Conservation (phyloP, 2,113 vertebrate species). For the Formicarius rufipectus region DNA sequence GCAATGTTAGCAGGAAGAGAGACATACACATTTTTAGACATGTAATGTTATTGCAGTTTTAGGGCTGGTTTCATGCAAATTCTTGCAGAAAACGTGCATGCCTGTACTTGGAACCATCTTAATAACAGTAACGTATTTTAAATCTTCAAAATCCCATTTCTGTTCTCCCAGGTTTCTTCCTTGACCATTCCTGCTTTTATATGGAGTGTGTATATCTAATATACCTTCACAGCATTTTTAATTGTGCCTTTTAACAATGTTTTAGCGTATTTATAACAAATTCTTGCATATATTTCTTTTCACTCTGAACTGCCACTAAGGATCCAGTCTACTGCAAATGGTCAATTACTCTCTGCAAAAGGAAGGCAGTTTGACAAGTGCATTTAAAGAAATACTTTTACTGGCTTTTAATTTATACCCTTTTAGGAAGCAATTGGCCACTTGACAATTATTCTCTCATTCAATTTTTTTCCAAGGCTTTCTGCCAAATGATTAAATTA, state of each 20-base stretch:
- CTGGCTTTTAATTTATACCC: conserved; percentile 55
- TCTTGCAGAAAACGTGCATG: not conserved
- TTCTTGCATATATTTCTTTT: not conserved
- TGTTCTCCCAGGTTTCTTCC: not conserved
- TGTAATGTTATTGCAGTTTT: not conserved
- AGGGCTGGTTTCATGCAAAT: not conserved
- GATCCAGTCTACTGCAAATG: not conserved
- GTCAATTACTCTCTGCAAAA: not conserved
- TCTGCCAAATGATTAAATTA: conserved; percentile 73
- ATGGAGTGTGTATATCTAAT: not conserved
- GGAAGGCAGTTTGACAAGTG: conserved; percentile 34
- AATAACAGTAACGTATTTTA: not conserved
- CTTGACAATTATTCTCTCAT: conserved; percentile 65
- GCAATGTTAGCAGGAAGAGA: not conserved
- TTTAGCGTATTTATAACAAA: not conserved
- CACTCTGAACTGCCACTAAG: not conserved
- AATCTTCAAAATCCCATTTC: not conserved
- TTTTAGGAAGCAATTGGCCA: conserved; percentile 59
- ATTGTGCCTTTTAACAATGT: not conserved
- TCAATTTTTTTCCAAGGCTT: conserved; percentile 63
- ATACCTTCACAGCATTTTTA: not conserved
- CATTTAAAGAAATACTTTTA: conserved; percentile 58
- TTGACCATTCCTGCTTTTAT: not conserved
- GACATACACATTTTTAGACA: accelerated
- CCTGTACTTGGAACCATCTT: not conserved